Conservation (phyloP, 2,888 invertebrate genomes). For the Noctua comes region DNA sequence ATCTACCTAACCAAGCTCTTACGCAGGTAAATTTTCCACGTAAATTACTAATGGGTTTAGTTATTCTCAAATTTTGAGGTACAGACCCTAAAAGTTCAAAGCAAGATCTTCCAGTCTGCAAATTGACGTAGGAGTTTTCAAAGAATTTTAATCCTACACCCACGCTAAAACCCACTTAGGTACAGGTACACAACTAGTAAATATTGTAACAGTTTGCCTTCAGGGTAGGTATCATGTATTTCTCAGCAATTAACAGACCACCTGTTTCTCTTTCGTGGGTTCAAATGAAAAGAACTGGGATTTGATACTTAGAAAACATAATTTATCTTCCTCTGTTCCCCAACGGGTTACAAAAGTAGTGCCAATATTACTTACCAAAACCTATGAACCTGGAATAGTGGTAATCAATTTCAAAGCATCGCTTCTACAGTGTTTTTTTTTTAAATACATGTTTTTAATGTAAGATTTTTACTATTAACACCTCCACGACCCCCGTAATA, state of each 20-base stretch:
- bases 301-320: too few species aligned
- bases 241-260: not conserved
- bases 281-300: not conserved
- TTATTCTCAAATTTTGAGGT: not conserved
- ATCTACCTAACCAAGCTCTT: not conserved
- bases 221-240: not conserved
- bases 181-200: not conserved
- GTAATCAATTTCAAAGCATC: too few species aligned
- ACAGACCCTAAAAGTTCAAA: not conserved
- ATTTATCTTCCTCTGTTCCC: too few species aligned
- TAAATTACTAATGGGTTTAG: not conserved
- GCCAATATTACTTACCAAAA: too few species aligned
- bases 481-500: too few species aligned
- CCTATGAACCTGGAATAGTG: too few species aligned
- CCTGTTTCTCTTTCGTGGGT: not conserved
- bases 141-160: not conserved
- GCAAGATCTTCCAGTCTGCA: not conserved
- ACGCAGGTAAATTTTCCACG: too few species aligned
- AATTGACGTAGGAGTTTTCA: constrained; percentile 11
- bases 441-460: too few species aligned
- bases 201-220: not conserved
- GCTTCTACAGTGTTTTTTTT: too few species aligned
- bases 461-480: too few species aligned
- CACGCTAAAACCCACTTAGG: not conserved
- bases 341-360: too few species aligned